Evolutionary conservation across 2,113 vertebrate species (phyloP).

Genomic region (Elephantulus edwardii): DNA sequence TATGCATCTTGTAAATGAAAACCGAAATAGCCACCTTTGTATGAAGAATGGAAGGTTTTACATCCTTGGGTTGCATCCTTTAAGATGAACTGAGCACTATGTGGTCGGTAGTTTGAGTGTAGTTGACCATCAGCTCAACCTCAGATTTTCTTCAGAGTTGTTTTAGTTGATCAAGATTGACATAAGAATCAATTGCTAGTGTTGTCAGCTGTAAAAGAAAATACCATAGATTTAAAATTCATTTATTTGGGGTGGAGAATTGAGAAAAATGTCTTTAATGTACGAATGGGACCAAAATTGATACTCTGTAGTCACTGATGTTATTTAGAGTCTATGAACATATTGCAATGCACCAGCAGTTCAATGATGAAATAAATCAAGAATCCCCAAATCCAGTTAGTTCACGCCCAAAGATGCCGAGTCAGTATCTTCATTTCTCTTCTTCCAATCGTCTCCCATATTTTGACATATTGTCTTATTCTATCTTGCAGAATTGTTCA

Average conservation of each 20-base stretch:
- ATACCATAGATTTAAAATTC: background rate
- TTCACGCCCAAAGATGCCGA: background rate
- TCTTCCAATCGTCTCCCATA: background rate
- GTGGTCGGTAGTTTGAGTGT: background rate
- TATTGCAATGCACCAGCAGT: background rate
- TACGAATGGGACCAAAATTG: background rate
- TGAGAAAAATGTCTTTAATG: background rate
- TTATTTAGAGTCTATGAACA: slow-evolving; percentile 6
- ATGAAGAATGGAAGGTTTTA: fast-evolving
- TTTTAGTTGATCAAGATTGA: background rate
- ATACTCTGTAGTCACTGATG: background rate
- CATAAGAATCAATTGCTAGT: background rate
- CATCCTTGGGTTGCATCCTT: fast-evolving
- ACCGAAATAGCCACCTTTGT: no score
- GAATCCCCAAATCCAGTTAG: background rate
- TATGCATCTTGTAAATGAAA: background rate
- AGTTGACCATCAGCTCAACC: fast-evolving
- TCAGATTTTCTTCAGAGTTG: fast-evolving
- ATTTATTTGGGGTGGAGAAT: background rate
- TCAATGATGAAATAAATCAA: background rate
- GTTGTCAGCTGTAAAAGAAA: background rate
- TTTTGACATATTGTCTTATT: fast-evolving
- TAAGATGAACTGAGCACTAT: fast-evolving
- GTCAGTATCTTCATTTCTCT: background rate
- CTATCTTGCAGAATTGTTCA: background rate